Evolutionary conservation across 2,797 vertebrate species (phyloP), one percentile per base, ranked within the genome.

Genomic region (Chelmon rostratus): DNA sequence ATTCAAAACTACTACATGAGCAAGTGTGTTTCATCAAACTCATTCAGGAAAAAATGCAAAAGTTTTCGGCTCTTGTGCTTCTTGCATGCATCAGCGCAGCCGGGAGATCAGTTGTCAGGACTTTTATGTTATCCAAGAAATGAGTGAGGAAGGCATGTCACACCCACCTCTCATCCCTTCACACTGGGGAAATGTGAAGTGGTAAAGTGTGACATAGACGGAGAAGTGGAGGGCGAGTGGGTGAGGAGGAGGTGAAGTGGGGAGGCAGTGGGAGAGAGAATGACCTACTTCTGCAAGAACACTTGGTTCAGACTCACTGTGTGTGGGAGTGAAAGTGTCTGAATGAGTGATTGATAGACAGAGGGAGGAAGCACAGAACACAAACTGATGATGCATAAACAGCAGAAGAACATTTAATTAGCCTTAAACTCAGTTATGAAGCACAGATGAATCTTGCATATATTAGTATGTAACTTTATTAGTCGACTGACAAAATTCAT

Each of bases 211-310:
- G 53, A 19, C 49, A 35, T 68, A 73, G 61, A 44, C n/a, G 64
- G 19, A 21, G 70, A 68, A 7, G 46, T n/a, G 42, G 44, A 57
- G 67, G 61, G 25, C 11, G 71, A 73, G 71, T 54, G 69, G 53
- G 40, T 64, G 69, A 28, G 52, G 46, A 64, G 72, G 73, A 31
- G 63, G 47, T 75, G 68, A 53, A 33, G 65, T 16, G 52, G 50
- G 77, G 53, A 57, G 86, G 79, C 70, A 71, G 79, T 16, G 25
- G 57, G 42, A 58, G 54, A 59, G 47, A n/a, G 47, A 73, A 19
- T 89, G 91, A 86, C 92, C 93, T 88, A 92, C 83, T 94, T 95
- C 82, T 89, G 68, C 76, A 66, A 42, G 93, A 93, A 94, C 91
- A 91, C 85, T 89, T 40, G 77, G 88, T 92, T 85, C 88, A 86